A percentile compares a stretch with the other conserved stretches of the same genome.
Conservation (phyloP, 2,797 vertebrate genomes). For the Chlorospingus semifuscus region DNA sequence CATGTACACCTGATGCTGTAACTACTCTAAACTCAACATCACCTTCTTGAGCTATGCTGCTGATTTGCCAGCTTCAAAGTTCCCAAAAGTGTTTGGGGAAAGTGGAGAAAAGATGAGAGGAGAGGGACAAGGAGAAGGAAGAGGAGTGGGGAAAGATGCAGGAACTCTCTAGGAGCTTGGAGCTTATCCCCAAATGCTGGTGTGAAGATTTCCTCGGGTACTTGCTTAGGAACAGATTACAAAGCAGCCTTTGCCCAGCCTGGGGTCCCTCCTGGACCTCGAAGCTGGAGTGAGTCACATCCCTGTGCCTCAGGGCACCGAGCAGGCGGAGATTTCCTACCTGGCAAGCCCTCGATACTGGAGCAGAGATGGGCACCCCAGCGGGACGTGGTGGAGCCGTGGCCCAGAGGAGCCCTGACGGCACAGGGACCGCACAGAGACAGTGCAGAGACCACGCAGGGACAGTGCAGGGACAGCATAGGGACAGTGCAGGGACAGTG, state of each 20-base stretch:
- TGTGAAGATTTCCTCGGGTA: not conserved
- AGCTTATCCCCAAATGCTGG: not conserved
- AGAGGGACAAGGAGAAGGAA: not conserved
- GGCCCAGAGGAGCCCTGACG: not conserved
- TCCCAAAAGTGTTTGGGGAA: not conserved
- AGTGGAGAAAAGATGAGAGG: fast-evolving
- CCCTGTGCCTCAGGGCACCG: too few species aligned
- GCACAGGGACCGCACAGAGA: fast-evolving
- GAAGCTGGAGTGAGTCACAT: not conserved
- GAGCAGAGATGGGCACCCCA: not conserved
- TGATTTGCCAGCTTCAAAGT: not conserved
- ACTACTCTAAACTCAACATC: not conserved
- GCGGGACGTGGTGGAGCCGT: fast-evolving
- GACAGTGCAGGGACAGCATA: too few species aligned
- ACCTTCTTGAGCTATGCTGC: not conserved
- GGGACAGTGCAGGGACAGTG: too few species aligned
- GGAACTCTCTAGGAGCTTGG: not conserved
- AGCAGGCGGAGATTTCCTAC: not conserved
- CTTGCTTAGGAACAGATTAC: not conserved
- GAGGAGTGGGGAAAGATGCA: fast-evolving
- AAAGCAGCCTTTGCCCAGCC: not conserved
- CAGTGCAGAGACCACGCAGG: too few species aligned
- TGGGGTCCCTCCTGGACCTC: not conserved
- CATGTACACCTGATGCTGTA: not conserved
- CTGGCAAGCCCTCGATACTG: not conserved